phyloP scores from a whole-genome alignment of 2,888 invertebrate genomes.

The Thereva nobilitata region DNA sequence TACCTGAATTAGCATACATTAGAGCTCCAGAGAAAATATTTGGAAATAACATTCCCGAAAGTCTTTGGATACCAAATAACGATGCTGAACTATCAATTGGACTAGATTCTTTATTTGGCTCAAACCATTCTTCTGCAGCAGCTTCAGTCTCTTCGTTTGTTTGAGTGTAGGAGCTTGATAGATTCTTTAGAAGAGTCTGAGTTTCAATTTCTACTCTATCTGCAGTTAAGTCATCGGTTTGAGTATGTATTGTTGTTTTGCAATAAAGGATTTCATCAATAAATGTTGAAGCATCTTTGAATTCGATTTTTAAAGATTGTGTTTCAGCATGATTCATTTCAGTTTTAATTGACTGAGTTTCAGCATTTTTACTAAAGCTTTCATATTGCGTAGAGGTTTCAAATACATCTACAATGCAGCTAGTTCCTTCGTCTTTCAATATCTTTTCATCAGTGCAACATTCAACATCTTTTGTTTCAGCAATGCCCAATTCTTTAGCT shows the following conservation, averaged over 20 bases:
- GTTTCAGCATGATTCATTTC: too few species aligned
- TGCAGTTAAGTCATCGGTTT: background rate
- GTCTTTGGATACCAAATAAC: conserved; percentile 18
- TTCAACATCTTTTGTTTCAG: background rate
- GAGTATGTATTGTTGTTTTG: conserved; percentile 1
- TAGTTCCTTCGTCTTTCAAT: background rate
- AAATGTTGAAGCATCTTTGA: conserved; percentile 17
- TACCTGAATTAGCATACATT: conserved; percentile 41
- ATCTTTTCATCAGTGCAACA: conserved; percentile 20
- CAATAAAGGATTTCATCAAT: conserved; percentile 11
- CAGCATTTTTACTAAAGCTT: background rate
- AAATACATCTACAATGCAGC: background rate
- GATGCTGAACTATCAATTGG: background rate
- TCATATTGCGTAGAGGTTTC: background rate
- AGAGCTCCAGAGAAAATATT: conserved; percentile 42
- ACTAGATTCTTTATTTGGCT: conserved; percentile 1
- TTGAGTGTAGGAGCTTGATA: conserved; percentile 1
- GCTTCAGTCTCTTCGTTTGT: background rate
- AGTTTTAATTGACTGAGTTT: background rate
- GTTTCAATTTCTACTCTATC: background rate
- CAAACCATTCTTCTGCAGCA: background rate
- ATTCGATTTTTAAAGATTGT: background rate
- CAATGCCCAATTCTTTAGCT: background rate
- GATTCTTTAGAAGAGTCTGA: background rate
- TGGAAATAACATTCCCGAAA: conserved; percentile 40